Percentiles rank a stretch among this genome's conserved stretches.
These are phyloP conservation scores for Polymixis lichenea DNA, from an alignment of 2,888 invertebrate species.

Conservation along the genomic window DNA sequence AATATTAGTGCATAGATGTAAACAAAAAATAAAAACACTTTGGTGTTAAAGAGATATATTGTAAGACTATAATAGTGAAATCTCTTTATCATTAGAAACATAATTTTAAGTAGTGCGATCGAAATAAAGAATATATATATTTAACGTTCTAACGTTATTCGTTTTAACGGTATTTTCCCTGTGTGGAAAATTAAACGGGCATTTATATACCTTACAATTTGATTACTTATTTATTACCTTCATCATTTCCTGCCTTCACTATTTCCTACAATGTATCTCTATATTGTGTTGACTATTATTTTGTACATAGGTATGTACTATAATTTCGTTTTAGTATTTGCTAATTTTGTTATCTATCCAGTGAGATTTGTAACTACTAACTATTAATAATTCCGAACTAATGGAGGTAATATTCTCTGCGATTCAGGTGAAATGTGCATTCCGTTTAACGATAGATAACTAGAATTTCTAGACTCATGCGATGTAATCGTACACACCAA, in stretches of 20 bases:
- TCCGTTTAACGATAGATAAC: constrained; percentile 62
- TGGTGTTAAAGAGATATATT: constrained; percentile 86
- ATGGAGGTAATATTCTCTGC: constrained; percentile 62
- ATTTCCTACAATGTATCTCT: constrained; percentile 83
- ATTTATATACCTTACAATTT: constrained; percentile 87
- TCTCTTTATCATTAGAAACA: constrained; percentile 86
- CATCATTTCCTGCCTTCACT: constrained; percentile 79
- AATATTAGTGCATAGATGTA: constrained; percentile 89
- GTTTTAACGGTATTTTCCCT: constrained; percentile 83
- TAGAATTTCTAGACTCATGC: constrained; percentile 32
- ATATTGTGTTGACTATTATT: constrained; percentile 77
- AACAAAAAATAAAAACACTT: constrained; percentile 75
- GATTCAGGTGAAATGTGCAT: constrained; percentile 59
- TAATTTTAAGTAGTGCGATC: constrained; percentile 85
- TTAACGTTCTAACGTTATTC: no score
- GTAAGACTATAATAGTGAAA: constrained; percentile 84
- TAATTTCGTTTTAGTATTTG: constrained; percentile 64
- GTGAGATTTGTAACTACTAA: constrained; percentile 73
- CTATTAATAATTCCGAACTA: constrained; percentile 46
- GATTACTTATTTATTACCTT: constrained; percentile 72
- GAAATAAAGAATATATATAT: constrained; percentile 77
- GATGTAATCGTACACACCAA: constrained; percentile 45
- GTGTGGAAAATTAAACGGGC: constrained; percentile 83
- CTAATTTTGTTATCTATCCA: constrained; percentile 78
- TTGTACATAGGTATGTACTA: constrained; percentile 74